These are phyloP conservation scores for Xylocampa areola DNA, from an alignment of 2,888 invertebrate species.

Conservation along the genomic window DNA sequence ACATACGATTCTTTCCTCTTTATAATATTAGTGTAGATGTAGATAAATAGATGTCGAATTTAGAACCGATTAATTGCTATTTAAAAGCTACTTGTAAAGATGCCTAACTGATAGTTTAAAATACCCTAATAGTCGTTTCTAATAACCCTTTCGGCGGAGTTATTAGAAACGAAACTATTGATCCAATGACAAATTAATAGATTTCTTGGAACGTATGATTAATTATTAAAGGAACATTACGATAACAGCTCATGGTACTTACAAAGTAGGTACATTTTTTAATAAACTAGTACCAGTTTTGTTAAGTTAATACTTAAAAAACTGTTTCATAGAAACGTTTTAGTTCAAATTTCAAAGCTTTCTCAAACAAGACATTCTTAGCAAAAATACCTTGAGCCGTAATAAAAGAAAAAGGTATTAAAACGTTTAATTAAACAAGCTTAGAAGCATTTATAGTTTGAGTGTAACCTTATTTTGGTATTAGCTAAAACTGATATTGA, in stretches of 20 bases:
- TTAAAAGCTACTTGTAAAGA: not conserved
- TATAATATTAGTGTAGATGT: too few species aligned
- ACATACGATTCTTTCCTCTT: too few species aligned
- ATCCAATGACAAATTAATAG: not conserved
- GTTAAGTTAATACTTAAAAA: too few species aligned
- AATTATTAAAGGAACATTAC: not conserved
- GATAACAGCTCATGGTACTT: not conserved
- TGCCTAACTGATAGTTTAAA: not conserved
- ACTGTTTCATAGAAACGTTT: too few species aligned
- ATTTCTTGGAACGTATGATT: not conserved
- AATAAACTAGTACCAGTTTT: too few species aligned
- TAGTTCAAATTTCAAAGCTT: too few species aligned
- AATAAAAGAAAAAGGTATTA: too few species aligned
- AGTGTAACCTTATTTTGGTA: not conserved
- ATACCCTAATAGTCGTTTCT: not conserved
- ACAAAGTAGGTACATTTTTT: not conserved
- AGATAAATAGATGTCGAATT: not conserved
- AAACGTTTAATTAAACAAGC: not conserved
- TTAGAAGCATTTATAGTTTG: not conserved
- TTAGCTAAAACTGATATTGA: not conserved
- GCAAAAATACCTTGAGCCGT: not conserved
- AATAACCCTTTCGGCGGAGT: not conserved
- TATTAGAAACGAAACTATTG: conserved; percentile 2
- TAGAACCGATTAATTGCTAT: not conserved
- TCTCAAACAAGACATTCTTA: too few species aligned